phyloP scores from a whole-genome alignment of 2,797 vertebrate species.

The Danio kyathit region DNA sequence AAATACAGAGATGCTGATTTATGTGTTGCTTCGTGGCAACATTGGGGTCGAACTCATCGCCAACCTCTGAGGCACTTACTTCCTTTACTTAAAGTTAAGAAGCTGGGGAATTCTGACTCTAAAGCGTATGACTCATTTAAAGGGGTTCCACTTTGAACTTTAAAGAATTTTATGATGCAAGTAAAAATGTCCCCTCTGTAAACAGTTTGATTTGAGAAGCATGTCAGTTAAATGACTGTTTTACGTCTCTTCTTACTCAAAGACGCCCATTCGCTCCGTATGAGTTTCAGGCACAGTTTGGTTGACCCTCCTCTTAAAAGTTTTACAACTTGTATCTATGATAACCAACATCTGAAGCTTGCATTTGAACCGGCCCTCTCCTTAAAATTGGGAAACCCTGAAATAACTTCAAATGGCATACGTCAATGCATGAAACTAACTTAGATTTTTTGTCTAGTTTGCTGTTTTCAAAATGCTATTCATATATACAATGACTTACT shows the following conservation, averaged over 20 bases:
- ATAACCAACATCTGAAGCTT: conserved; percentile 63
- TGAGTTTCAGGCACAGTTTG: conserved; percentile 61
- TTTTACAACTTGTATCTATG: conserved; percentile 61
- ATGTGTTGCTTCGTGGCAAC: conserved; percentile 63
- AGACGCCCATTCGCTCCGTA: conserved; percentile 58
- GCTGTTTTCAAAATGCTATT: too few relatives aligned
- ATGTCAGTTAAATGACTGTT: conserved; percentile 63
- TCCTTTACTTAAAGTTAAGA: conserved; percentile 65
- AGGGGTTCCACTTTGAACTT: conserved; percentile 65
- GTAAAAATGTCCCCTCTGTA: conserved; percentile 67
- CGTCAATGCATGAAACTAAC: neutral
- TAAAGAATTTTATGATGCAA: conserved; percentile 69
- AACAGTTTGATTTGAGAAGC: conserved; percentile 67
- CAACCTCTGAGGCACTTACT: conserved; percentile 68
- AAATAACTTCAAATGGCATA: neutral
- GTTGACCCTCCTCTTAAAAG: conserved; percentile 62
- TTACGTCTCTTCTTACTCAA: conserved; percentile 59
- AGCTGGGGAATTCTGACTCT: conserved; percentile 57
- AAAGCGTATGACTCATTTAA: conserved; percentile 64
- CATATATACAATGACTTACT: too few relatives aligned
- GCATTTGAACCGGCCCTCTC: conserved; percentile 35
- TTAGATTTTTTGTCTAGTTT: neutral
- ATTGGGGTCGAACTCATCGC: conserved; percentile 65
- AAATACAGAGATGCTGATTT: conserved; percentile 72
- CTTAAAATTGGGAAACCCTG: neutral